phyloP scores from a whole-genome alignment of 2,888 invertebrate species.

The Caenorhabditis becei region DNA sequence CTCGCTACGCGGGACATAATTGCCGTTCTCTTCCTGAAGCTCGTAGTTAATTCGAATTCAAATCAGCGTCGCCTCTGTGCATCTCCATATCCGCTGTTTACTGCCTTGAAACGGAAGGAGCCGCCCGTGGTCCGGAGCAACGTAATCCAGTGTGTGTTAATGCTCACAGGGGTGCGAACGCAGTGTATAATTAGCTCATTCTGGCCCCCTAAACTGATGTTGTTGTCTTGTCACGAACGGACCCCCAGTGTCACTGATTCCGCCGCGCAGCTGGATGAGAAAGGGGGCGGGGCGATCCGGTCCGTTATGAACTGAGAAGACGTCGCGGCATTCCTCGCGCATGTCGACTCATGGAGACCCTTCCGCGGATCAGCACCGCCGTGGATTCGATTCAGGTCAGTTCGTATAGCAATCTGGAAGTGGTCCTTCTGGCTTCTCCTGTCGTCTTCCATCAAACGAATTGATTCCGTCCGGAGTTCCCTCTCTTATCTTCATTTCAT shows the following conservation, averaged over 20 bases:
- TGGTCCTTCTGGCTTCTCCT: slow-evolving; percentile 13
- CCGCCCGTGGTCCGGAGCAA: slow-evolving; percentile 25
- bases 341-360: slow-evolving; percentile 52
- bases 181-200: slow-evolving; percentile 62
- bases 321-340: slow-evolving; percentile 4
- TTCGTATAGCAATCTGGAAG: slow-evolving; percentile 46
- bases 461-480: slow-evolving; percentile 45
- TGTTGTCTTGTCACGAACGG: slow-evolving; percentile 33
- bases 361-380: slow-evolving; percentile 39
- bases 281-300: slow-evolving; percentile 39
- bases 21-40: slow-evolving; percentile 24
- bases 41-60: slow-evolving; percentile 54
- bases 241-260: slow-evolving; percentile 42
- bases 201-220: slow-evolving; percentile 36
- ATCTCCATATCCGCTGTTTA: slow-evolving; percentile 54
- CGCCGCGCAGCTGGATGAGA: slow-evolving; percentile 53
- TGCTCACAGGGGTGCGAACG: slow-evolving; percentile 20
- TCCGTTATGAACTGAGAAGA: slow-evolving; percentile 38
- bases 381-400: slow-evolving; percentile 49
- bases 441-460: slow-evolving; percentile 60
- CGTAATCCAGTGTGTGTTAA: slow-evolving; percentile 59
- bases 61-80: slow-evolving; percentile 35
- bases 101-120: slow-evolving; percentile 52
- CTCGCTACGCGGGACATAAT: slow-evolving; percentile 23
- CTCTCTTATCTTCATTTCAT: slow-evolving; percentile 55